Evolutionary conservation across 2,113 vertebrate genomes (phyloP), one percentile per base, ranked within the genome.

Genomic region (Tetraodon nigroviridis): DNA sequence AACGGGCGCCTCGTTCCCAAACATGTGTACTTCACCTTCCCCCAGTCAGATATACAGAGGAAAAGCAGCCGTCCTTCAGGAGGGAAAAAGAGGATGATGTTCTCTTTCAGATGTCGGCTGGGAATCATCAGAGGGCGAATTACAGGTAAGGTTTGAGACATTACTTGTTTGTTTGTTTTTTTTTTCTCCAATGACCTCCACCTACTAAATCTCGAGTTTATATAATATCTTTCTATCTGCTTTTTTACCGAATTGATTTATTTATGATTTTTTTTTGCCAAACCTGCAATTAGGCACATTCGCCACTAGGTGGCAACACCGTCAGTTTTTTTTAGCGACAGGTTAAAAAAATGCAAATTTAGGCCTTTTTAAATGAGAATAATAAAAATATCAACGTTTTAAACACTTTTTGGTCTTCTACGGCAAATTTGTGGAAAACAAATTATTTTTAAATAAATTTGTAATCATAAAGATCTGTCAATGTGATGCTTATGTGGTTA

Each of bases 91-190:
- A 89, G 70, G 70, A 86, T 88, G 76, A 87, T 91, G 51, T 89
- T 91, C 68, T 89, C 89, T 45, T 45, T 91, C 51, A 78, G 89
- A 63, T 91, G 89, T 72, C 83, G 86, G 7, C 69, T 91, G 29
- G 90, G 90, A 49, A 40, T 91, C 64, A 86, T 90, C 61, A 86
- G 82, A 79, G 89, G 87, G 53, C 82, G 87, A 66, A 81, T 64
- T 59, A 89, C 89, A 89, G 90, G 84, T 89, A 87, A 76, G 57
- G 37, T 19, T 44, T 17, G 2, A 17, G 42, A 4, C 6, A 2
- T 17, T 17, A 3, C 18, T 55, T 21, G 0, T 2, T 19, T 7
- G 32, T 57, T 42, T 55, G 17, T 41, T 17, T 22, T 49, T 15
- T 27, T 7, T 11, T 22, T 21, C 8, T 21, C 7, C 4, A 0